Conservation (phyloP, 1,140 invertebrate genomes). For the Oreohelix idahoensis region DNA sequence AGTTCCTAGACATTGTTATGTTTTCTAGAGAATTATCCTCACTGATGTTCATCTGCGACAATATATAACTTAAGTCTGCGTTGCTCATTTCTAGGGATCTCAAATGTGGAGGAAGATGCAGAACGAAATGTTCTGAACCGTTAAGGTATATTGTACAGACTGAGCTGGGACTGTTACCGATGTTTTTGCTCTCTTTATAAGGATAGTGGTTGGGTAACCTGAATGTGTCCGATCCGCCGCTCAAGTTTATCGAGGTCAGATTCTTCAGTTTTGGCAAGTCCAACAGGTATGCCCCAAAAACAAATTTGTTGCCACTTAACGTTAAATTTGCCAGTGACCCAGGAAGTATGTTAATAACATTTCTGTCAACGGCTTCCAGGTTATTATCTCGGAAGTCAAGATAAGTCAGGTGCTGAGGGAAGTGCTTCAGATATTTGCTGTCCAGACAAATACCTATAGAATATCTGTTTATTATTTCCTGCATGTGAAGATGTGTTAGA, state of each 20-base stretch:
- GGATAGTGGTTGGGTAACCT: too few species aligned
- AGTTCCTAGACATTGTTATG: constrained; percentile 18
- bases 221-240: not conserved
- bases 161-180: too few species aligned
- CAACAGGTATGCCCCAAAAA: constrained; percentile 5
- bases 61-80: constrained; percentile 33
- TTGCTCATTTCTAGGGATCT: constrained; percentile 1
- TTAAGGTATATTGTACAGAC: too few species aligned
- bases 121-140: not conserved
- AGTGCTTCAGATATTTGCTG: not conserved
- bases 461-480: not conserved
- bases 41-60: not conserved
- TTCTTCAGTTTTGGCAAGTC: not conserved
- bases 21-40: constrained; percentile 19
- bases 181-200: too few species aligned
- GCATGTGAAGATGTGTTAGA: not conserved
- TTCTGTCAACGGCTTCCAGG: not conserved
- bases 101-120: constrained; percentile 39
- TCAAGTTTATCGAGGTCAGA: not conserved
- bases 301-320: constrained; percentile 8
- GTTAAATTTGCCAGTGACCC: not conserved
- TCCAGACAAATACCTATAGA: not conserved
- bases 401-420: not conserved
- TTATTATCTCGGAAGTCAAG: not conserved
- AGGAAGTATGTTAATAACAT: not conserved